phyloP scores from a whole-genome alignment of 2,888 invertebrate species.

The Siphlonurus alternatus region DNA sequence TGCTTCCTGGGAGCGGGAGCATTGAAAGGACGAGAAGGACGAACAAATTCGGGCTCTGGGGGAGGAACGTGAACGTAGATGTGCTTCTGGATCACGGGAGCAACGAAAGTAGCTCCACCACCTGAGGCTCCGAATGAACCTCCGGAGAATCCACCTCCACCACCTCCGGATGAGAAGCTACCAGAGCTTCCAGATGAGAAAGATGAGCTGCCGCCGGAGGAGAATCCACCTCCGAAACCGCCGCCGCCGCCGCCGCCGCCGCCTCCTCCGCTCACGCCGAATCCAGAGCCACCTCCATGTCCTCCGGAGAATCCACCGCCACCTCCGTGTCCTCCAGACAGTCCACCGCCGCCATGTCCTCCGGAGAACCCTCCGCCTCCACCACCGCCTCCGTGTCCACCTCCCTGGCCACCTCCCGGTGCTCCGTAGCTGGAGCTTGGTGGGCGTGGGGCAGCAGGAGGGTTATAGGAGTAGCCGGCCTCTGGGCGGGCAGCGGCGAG shows the following conservation, averaged over 20 bases:
- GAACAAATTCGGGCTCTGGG: slow-evolving; percentile 57
- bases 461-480: slow-evolving; percentile 6
- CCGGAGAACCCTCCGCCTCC: slow-evolving; percentile 18
- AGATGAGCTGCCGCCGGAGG: slow-evolving; percentile 18
- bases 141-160: slow-evolving; percentile 20
- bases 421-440: slow-evolving; percentile 11
- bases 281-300: slow-evolving; percentile 12
- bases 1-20: slow-evolving; percentile 63
- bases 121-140: slow-evolving; percentile 16
- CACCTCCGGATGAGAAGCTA: slow-evolving; percentile 7
- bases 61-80: slow-evolving; percentile 83
- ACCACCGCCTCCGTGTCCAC: slow-evolving; percentile 14
- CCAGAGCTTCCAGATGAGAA: slow-evolving; percentile 18
- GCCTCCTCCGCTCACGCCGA: slow-evolving; percentile 11
- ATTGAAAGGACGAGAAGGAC: slow-evolving; percentile 44
- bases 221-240: slow-evolving; percentile 21
- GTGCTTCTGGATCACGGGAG: slow-evolving; percentile 61
- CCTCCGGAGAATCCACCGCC: slow-evolving; percentile 15
- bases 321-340: slow-evolving; percentile 12
- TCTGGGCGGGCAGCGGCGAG: slow-evolving; percentile 18
- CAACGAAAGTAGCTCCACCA: slow-evolving; percentile 27
- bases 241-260: slow-evolving; percentile 4
- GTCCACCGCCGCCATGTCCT: slow-evolving; percentile 22
- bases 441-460: slow-evolving; percentile 4
- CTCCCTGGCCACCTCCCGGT: slow-evolving; percentile 6